Evolutionary conservation across 2,113 vertebrate genomes (phyloP).

Genomic region (Chrysemys picta): DNA sequence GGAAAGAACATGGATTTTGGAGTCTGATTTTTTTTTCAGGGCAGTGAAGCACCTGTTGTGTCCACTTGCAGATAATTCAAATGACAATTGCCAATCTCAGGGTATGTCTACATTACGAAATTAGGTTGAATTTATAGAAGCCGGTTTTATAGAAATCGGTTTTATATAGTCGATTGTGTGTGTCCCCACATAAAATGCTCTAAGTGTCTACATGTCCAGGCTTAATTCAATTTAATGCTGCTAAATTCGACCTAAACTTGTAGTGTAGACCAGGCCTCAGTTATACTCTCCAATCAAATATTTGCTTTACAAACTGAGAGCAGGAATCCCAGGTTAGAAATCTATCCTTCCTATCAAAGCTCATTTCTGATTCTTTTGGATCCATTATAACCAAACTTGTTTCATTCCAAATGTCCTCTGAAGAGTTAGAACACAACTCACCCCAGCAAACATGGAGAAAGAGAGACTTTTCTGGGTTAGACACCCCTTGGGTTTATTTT

Average conservation of each 20-base stretch:
- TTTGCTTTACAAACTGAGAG: neutral
- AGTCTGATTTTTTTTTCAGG: slow-evolving; percentile 49
- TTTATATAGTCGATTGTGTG: too few relatives aligned
- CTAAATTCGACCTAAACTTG: too few relatives aligned
- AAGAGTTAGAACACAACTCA: neutral
- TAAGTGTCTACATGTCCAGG: too few relatives aligned
- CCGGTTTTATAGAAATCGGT: too few relatives aligned
- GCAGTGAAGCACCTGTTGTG: slow-evolving; percentile 31
- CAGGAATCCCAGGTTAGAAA: neutral
- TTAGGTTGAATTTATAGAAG: too few relatives aligned
- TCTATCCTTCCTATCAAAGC: neutral
- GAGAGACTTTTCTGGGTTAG: neutral
- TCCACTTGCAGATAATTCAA: slow-evolving; percentile 15
- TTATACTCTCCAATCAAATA: neutral
- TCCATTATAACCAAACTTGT: neutral
- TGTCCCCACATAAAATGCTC: too few relatives aligned
- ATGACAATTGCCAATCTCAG: neutral
- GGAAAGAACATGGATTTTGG: slow-evolving; percentile 47
- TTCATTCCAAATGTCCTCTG: neutral
- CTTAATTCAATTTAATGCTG: too few relatives aligned
- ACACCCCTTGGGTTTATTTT: neutral
- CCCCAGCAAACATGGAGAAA: neutral
- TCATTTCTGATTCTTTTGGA: neutral
- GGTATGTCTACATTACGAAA: too few relatives aligned
- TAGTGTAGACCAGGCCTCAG: neutral